These are phyloP conservation scores for Bryconaethiops microstoma DNA, from an alignment of 2,797 vertebrate species.

Conservation along the genomic window DNA sequence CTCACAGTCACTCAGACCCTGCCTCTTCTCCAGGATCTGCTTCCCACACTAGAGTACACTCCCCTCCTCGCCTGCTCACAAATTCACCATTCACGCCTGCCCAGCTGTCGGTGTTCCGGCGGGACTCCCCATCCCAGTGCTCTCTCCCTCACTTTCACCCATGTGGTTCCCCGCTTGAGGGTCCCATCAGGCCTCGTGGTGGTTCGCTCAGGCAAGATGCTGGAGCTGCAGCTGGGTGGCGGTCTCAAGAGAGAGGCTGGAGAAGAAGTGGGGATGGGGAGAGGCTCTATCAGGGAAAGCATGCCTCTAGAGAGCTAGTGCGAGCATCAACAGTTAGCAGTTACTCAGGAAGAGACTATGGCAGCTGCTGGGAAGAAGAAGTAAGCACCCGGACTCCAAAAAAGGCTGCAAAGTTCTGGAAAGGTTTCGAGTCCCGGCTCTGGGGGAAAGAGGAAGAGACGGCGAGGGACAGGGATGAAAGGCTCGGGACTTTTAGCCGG, in stretches of 20 bases:
- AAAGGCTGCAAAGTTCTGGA: conserved; percentile 74
- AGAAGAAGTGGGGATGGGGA: conserved; percentile 68
- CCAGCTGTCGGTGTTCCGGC: conserved; percentile 78
- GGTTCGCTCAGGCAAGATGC: conserved; percentile 75
- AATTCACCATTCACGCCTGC: conserved; percentile 75
- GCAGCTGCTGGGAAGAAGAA: conserved; percentile 70
- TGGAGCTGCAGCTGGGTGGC: conserved; percentile 56
- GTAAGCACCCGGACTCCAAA: conserved; percentile 57
- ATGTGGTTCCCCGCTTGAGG: conserved; percentile 67
- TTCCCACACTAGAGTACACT: conserved; percentile 71
- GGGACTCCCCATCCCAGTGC: conserved; percentile 80
- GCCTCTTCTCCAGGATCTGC: conserved; percentile 79
- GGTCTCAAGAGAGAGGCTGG: conserved; percentile 57
- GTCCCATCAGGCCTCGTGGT: conserved; percentile 69
- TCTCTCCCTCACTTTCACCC: conserved; percentile 75
- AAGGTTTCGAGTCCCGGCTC: conserved; percentile 75
- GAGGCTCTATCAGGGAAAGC: conserved; percentile 82
- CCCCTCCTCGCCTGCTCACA: conserved; percentile 76
- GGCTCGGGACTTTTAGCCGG: conserved; percentile 71
- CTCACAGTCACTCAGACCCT: conserved; percentile 68
- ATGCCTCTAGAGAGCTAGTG: conserved; percentile 79
- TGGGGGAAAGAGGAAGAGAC: conserved; percentile 75
- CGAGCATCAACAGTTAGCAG: conserved; percentile 81
- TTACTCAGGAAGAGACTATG: conserved; percentile 73
- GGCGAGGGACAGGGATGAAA: conserved; percentile 72